Evolutionary conservation across 2,113 vertebrate genomes (phyloP), one percentile per base, ranked within the genome.

Genomic region (Galbula dea): DNA sequence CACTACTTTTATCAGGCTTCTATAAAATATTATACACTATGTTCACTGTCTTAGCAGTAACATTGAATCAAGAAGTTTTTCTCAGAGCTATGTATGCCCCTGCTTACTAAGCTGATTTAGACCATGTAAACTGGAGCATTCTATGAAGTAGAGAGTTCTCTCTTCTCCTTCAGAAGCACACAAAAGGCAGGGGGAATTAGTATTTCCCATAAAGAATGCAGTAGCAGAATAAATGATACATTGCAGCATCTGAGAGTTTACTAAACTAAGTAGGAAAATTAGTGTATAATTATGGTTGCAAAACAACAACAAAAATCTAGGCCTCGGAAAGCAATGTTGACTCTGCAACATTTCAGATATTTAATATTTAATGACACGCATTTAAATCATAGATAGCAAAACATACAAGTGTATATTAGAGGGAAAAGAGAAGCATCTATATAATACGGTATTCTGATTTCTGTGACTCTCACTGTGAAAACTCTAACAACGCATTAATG

Each of bases 201-300:
- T 41, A 41, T 43, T 83, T 92, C 51, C 65, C 27, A 37, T 67
- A 20, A 84, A 77, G 63, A 89, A 84, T 36, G 43, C 20, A 78
- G 71, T 3, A 84, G 58, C 29, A 91, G 86, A 84, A 83, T 82
- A 83, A 84, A 59, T 71, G 63, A 84, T 71, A 83, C n/a, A 57
- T 94, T 95, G 89, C 72, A 65, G 54, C 77, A 94, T 91, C 83
- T 80, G 43, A n/a, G 85, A 92, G 48, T 85, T 89, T 93, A 91
- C 76, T 83, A 89, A 95, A 79, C 10, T 87, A 76, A 90, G 49
- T 55, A 82, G 62, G 49, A 78, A 91, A 94, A 93, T 66, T 66
- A 89, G 49, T 23, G 17, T 66, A 46, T 79, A 85, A 94, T 91
- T 87, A 92, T 6, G 22, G 43, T 19, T 94, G 37, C 55, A 92